Evolutionary conservation across 2,888 invertebrate genomes (phyloP).

Genomic region (Limenitis camilla): DNA sequence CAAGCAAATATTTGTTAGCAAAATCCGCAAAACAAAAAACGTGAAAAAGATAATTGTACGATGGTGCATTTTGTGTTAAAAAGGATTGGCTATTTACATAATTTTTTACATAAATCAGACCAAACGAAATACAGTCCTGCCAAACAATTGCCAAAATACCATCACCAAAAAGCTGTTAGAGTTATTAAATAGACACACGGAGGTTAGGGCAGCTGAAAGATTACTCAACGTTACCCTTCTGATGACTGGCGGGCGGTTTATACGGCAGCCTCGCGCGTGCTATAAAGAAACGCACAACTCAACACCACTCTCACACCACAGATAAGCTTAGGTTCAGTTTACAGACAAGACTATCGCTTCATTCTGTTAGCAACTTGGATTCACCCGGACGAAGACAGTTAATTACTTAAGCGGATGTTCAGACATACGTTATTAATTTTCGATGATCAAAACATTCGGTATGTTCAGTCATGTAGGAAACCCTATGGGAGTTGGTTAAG

Average conservation of each 20-base stretch:
- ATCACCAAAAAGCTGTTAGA: slow-evolving; percentile 51
- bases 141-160: slow-evolving; percentile 61
- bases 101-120: slow-evolving; percentile 26
- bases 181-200: slow-evolving; percentile 54
- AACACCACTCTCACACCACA: slow-evolving; percentile 57
- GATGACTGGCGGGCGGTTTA: slow-evolving; percentile 64
- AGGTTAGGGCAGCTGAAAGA: slow-evolving; percentile 48
- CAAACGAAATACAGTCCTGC: slow-evolving; percentile 49
- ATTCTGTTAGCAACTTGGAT: slow-evolving; percentile 15
- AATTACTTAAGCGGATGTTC: slow-evolving; percentile 19
- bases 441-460: not conserved
- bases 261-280: slow-evolving; percentile 58
- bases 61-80: slow-evolving; percentile 40
- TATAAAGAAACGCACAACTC: slow-evolving; percentile 69
- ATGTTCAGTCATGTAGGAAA: not conserved
- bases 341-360: slow-evolving; percentile 13
- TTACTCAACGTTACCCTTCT: slow-evolving; percentile 66
- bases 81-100: slow-evolving; percentile 32
- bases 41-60: slow-evolving; percentile 31
- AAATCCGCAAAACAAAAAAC: slow-evolving; percentile 6
- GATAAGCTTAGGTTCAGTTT: slow-evolving; percentile 30
- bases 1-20: slow-evolving; percentile 12
- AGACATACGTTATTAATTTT: slow-evolving; percentile 3
- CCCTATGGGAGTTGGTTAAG: not conserved
- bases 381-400: slow-evolving; percentile 26